phyloP scores from a whole-genome alignment of 2,113 vertebrate genomes.

The Harpagus bidentatus region DNA sequence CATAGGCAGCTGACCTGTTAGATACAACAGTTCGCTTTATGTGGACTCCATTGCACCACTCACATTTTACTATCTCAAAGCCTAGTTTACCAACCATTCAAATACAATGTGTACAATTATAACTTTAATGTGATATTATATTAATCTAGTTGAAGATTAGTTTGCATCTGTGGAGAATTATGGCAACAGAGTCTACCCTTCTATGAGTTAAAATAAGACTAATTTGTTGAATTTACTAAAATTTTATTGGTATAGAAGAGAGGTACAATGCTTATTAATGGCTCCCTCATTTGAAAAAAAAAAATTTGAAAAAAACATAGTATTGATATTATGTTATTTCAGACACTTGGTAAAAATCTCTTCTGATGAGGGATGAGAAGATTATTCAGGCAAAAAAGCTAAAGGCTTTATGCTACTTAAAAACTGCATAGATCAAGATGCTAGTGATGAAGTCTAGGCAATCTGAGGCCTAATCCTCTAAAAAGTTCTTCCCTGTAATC shows the following conservation, averaged over 20 bases:
- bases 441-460: not conserved
- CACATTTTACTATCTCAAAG: not conserved
- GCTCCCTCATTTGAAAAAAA: not conserved
- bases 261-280: not conserved
- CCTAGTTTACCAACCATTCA: not conserved
- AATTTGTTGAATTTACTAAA: not conserved
- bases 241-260: not conserved
- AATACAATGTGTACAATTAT: not conserved
- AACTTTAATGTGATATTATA: not conserved
- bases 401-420: not conserved
- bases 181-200: not conserved
- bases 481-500: not conserved
- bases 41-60: rapidly evolving
- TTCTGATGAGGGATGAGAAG: not conserved
- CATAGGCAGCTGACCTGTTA: not conserved
- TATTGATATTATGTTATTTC: not conserved
- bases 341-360: not conserved
- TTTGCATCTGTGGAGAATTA: not conserved
- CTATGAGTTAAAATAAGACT: not conserved
- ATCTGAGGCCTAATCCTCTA: not conserved
- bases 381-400: not conserved
- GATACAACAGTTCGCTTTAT: not conserved
- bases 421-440: not conserved
- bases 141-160: not conserved
- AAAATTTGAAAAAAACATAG: not conserved